Evolutionary conservation across 30 jellyfish, hydroid and myxozoan species (phyloP), one percentile per base, ranked within the genome.

Genomic region (Hydractinia symbiolongicarpus): DNA sequence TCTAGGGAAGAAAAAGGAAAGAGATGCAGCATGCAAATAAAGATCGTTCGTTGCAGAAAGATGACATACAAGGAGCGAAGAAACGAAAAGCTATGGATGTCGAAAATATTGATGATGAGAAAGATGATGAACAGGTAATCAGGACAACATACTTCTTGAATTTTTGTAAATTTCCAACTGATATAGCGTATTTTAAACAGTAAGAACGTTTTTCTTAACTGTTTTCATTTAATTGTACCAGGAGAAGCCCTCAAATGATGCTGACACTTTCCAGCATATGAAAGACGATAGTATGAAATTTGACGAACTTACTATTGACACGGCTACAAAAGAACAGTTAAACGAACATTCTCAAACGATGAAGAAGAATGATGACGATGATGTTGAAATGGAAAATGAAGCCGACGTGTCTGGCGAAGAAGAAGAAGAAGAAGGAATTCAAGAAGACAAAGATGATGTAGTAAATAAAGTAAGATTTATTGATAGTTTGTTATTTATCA

Each of bases 321-420:
- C 96, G 14, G 98, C 96, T 8, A 86, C 96, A 6, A 71, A 73
- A 1, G 95, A 88, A 66, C 96, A 92, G 68, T 79, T 90, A 1
- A 49, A 66, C 13, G 77, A 84, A 50, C 68, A 61, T 19, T 80
- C 58, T 11, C 81, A 55, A 54, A 73, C 56, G 5, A 64, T 66
- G 58, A 49, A 86, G 50, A 66, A 40, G 51, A 17, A 78, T 6
- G 88, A 83, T 21, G 87, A 76, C 7, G 86, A 76, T 19, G 50
- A 19, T 16, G 53, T 52, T 53, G 90, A 15, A 44, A 54, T 50
- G 77, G 73, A 66, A 52, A 76, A 51, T 50, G 86, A 69, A 67
- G 95, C 67, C 62, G 79, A 51, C 44, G 2, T 30, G 44, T 30
- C 44, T 30, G 44, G 44, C 44, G 20, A 20, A 11, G 52, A 55